Percentiles rank a stretch among this genome's conserved stretches.
Conservation (phyloP, 1,140 invertebrate genomes). For the Yoshiicerus persimilis region DNA sequence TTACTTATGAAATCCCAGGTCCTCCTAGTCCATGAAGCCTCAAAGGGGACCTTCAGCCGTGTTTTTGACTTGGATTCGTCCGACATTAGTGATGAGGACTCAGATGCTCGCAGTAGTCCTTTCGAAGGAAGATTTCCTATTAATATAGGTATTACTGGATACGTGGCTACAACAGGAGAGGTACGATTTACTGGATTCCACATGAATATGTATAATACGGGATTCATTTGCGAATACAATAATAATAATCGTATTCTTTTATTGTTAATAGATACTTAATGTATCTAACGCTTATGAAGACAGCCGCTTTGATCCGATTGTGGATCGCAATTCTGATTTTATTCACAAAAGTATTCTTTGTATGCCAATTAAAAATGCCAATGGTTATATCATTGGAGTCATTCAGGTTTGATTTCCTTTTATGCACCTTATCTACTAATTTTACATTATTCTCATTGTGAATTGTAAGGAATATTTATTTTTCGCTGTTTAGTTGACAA, state of each 20-base stretch:
- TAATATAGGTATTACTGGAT: conserved; percentile 92
- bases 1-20: conserved; percentile 60
- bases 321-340: conserved; percentile 76
- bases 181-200: conserved; percentile 59
- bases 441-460: not conserved
- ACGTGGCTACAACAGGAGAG: conserved; percentile 94
- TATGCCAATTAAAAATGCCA: conserved; percentile 90
- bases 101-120: conserved; percentile 72
- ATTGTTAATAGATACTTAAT: conserved; percentile 74
- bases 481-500: conserved; percentile 69
- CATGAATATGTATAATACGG: no score
- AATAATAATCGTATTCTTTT: not conserved
- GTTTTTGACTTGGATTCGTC: conserved; percentile 88
- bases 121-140: conserved; percentile 93
- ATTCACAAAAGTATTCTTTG: conserved; percentile 82
- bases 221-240: no score
- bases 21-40: conserved; percentile 81
- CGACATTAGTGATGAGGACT: conserved; percentile 72
- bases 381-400: conserved; percentile 86
- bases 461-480: not conserved
- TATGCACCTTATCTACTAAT: not conserved
- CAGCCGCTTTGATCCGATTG: conserved; percentile 82
- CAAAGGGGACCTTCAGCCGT: conserved; percentile 83
- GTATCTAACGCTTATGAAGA: conserved; percentile 89
- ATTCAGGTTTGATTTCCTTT: conserved; percentile 64